These are phyloP conservation scores for Panurus biarmicus DNA, from an alignment of 2,113 vertebrate species.

Conservation along the genomic window DNA sequence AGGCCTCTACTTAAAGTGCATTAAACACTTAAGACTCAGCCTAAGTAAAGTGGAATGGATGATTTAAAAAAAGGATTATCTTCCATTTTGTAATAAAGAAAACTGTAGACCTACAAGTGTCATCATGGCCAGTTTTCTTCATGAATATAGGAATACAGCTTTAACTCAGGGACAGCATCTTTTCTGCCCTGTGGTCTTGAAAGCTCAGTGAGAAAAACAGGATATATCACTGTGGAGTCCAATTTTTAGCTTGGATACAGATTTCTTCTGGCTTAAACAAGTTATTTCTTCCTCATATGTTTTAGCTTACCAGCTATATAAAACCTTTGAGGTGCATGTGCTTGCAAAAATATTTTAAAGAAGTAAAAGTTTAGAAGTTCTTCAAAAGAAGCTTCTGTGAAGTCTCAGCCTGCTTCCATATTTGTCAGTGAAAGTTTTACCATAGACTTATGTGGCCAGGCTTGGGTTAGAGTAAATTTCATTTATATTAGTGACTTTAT, in stretches of 20 bases:
- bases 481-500: background rate
- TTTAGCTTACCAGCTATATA: background rate
- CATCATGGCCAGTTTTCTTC: background rate
- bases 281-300: background rate
- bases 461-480: background rate
- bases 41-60: background rate
- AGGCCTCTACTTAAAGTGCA: background rate
- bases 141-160: background rate
- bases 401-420: background rate
- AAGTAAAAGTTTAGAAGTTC: background rate
- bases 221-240: background rate
- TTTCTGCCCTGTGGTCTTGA: background rate
- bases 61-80: background rate
- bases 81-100: background rate
- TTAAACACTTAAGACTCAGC: background rate
- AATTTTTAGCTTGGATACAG: background rate
- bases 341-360: background rate
- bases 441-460: background rate
- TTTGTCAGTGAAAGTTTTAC: background rate
- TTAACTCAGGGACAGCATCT: background rate
- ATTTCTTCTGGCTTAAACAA: background rate
- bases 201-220: background rate
- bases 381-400: background rate
- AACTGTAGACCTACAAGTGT: background rate
- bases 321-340: background rate